Conservation (phyloP, 2,113 vertebrate genomes). For the Apeltes quadracus region DNA sequence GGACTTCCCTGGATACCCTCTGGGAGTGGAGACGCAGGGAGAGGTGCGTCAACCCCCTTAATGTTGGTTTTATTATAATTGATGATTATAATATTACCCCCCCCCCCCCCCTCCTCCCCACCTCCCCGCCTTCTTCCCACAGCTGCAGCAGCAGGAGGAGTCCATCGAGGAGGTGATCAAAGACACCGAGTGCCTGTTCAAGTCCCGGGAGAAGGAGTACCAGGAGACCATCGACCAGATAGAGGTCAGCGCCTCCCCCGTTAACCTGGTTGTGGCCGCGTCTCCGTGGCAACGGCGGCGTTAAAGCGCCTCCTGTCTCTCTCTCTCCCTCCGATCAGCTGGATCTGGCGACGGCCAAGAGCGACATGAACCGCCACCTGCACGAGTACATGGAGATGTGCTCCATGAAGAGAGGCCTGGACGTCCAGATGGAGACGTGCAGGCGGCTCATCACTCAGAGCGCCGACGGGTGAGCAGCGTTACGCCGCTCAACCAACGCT, state of each 20-base stretch:
- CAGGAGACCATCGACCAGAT: slow-evolving; percentile 97
- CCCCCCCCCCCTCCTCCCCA: neutral
- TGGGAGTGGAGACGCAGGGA: slow-evolving; percentile 68
- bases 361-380: slow-evolving; percentile 96
- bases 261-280: slow-evolving; percentile 88
- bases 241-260: slow-evolving; percentile 81
- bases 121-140: neutral
- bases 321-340: slow-evolving; percentile 73
- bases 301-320: no score
- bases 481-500: no score
- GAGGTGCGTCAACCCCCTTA: slow-evolving; percentile 73
- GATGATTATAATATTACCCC: neutral
- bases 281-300: no score
- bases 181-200: slow-evolving; percentile 93
- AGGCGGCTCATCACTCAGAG: slow-evolving; percentile 94
- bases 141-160: slow-evolving; percentile 84
- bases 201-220: slow-evolving; percentile 94
- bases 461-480: slow-evolving; percentile 83
- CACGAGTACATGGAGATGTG: slow-evolving; percentile 99
- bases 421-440: slow-evolving; percentile 99
- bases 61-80: no score
- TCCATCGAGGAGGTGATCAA: slow-evolving; percentile 95
- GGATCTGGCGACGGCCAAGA: slow-evolving; percentile 96
- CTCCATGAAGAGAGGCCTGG: slow-evolving; percentile 96
- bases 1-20: slow-evolving; percentile 89